phyloP scores from a whole-genome alignment of 1,140 invertebrate species.

The Lucilia cuprina region DNA sequence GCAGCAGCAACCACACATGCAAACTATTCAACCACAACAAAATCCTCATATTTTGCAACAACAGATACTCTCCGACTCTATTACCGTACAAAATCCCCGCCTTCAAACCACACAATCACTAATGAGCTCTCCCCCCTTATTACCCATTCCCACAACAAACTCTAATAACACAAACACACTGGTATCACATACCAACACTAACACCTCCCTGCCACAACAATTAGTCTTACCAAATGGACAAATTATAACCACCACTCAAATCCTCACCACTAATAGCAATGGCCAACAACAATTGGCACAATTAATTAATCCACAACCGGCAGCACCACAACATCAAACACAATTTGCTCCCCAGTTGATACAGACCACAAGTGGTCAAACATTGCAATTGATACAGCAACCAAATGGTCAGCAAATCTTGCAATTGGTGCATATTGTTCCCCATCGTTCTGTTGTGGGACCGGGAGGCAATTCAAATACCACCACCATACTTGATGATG shows the following conservation, averaged over 20 bases:
- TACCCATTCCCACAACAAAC: background rate
- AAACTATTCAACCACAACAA: constrained; percentile 8
- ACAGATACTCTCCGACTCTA: background rate
- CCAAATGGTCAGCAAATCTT: constrained; percentile 57
- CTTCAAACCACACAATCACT: background rate
- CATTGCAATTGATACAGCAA: constrained; percentile 58
- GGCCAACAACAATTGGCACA: constrained; percentile 34
- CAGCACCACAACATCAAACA: constrained; percentile 43
- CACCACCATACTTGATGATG: constrained; percentile 50
- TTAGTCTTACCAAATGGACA: constrained; percentile 60
- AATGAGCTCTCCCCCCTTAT: background rate
- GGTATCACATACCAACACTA: constrained; percentile 36
- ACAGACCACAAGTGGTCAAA: constrained; percentile 55
- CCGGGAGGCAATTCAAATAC: constrained; percentile 3
- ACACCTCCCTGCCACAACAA: constrained; percentile 49
- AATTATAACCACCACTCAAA: constrained; percentile 59
- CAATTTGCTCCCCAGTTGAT: constrained; percentile 57
- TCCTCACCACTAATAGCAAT: constrained; percentile 46
- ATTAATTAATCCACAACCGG: constrained; percentile 49
- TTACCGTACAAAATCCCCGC: background rate
- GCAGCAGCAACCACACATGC: constrained; percentile 38
- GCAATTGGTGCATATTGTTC: constrained; percentile 53
- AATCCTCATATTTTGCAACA: constrained; percentile 37
- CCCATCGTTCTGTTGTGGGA: constrained; percentile 45
- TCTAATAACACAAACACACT: constrained; percentile 37